Percentiles rank a stretch among this genome's conserved stretches.
These are phyloP conservation scores for Cathartes aura DNA, from an alignment of 2,113 vertebrate species.

Conservation along the genomic window DNA sequence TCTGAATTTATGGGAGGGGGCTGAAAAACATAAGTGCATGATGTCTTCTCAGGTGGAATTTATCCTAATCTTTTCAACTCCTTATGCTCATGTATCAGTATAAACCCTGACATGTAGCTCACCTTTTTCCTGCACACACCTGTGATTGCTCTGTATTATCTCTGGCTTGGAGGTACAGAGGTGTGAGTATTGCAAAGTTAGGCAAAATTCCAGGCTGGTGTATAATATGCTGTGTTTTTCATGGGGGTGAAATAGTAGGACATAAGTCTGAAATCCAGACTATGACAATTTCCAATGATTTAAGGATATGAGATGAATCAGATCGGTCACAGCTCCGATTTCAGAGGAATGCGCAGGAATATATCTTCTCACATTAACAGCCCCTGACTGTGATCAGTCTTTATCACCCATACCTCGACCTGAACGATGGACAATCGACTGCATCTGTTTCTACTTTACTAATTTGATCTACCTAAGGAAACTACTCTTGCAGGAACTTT, in stretches of 20 bases:
- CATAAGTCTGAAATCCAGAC: neutral
- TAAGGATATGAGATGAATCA: conserved; percentile 25
- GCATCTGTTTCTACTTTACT: conserved; percentile 67
- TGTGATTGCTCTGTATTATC: neutral
- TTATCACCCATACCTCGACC: conserved; percentile 43
- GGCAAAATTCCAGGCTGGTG: conserved; percentile 3
- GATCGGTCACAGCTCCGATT: conserved; percentile 54
- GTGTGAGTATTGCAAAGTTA: neutral
- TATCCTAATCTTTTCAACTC: neutral
- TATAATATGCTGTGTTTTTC: neutral
- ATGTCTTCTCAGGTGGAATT: neutral
- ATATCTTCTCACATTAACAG: conserved; percentile 63
- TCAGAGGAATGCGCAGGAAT: conserved; percentile 21
- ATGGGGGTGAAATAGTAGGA: neutral
- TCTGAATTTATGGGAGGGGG: neutral
- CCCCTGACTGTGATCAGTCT: conserved; percentile 64
- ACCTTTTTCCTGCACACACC: neutral
- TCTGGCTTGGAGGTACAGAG: neutral
- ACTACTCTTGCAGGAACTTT: conserved; percentile 62
- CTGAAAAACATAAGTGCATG: neutral
- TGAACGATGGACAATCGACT: conserved; percentile 43
- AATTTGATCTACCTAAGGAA: conserved; percentile 64
- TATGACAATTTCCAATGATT: conserved; percentile 53
- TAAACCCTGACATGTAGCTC: neutral
- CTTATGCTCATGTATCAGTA: neutral